These are phyloP conservation scores for Daubentonia madagascariensis DNA, from an alignment of 2,113 vertebrate genomes.

Conservation along the genomic window DNA sequence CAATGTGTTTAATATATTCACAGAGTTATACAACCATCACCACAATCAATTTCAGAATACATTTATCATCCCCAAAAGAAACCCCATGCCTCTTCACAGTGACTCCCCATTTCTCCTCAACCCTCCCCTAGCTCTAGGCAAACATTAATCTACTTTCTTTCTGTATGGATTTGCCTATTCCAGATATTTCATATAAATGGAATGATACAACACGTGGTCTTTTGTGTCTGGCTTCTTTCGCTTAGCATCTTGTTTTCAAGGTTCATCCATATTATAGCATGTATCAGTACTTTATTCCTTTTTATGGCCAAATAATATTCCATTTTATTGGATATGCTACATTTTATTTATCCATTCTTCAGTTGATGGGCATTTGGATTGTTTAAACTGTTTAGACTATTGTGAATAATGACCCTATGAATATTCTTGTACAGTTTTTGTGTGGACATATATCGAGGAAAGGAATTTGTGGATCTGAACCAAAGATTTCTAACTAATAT, in stretches of 20 bases:
- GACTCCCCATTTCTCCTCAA: background rate
- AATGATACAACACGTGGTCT: background rate
- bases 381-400: background rate
- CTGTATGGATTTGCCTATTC: background rate
- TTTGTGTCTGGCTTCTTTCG: background rate
- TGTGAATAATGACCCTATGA: background rate
- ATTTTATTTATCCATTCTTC: background rate
- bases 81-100: background rate
- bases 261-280: no score
- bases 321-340: no score
- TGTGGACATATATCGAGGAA: no score
- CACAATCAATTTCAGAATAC: background rate
- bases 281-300: background rate
- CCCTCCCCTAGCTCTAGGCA: background rate
- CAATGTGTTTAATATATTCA: background rate
- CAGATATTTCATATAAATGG: background rate
- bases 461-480: background rate
- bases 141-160: background rate
- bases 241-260: background rate
- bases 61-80: background rate
- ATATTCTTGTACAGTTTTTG: background rate
- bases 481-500: background rate
- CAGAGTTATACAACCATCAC: background rate
- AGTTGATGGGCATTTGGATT: background rate
- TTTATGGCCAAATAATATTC: background rate